Base-by-base conservation (phyloP, 2,888 invertebrate species). In the Tiphia femorata region DNA sequence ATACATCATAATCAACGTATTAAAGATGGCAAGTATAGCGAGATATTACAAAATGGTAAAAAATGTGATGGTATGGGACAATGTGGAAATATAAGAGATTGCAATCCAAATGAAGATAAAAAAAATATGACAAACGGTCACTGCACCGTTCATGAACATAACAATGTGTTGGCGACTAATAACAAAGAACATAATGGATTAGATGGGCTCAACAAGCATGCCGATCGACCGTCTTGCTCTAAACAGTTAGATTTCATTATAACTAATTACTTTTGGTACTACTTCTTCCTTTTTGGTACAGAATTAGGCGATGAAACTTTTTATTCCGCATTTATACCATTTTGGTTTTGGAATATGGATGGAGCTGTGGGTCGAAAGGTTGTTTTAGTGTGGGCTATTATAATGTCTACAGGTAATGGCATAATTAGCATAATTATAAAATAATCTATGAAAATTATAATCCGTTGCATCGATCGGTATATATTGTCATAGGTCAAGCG, bases 271-370 rank as follows among this genome's bases (percentile, higher is more conserved):
- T 91, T 93, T 77, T 93, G 95, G 91, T 94, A 94, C 84, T 93
- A 92, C 81, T 77, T 96, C 60, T 96, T 96, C 82, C 84, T 90
- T 16, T 87, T 96, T 77, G 96, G 95, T 14, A 95, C 96, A 0
- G 91, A 92, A 59, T 84, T 97, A 21, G 96, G 96, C 0, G 95
- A 96, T 84, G 96, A 96, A 85, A 87, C 92, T 61, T 97, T 97
- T 83, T 97, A 96, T 84, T 90, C 92, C 1, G 87, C 90, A n/a
- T 95, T 96, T 78, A 95, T 96, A 76, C 95, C 96, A 1, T 95
- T 95, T 83, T 94, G 95, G 92, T 93, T 95, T 79, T 97, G 96
- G 96, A 97, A 96, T 84, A 88, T 96, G 54, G 96, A 96, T 84
- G 92, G 93, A 16, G 92, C 91, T 21, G 92, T 96, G 2, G 93